Evolutionary conservation across 2,888 invertebrate species (phyloP).

Genomic region (Limnephilus rhombicus): DNA sequence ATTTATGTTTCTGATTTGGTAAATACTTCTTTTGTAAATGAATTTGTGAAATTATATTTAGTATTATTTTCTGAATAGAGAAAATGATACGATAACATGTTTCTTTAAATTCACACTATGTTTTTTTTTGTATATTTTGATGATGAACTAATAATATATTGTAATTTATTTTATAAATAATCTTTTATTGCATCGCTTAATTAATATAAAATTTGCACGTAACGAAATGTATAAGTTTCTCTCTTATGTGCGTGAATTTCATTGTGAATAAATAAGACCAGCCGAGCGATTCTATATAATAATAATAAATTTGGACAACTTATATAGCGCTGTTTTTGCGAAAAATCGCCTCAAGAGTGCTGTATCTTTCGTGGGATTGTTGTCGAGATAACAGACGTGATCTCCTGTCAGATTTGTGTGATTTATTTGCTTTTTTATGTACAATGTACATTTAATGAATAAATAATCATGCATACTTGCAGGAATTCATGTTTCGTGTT

Average conservation of each 20-base stretch:
- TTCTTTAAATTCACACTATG: not conserved
- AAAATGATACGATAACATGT: not conserved
- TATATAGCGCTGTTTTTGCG: too few relatives aligned
- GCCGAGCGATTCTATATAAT: too few relatives aligned
- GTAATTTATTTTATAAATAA: not conserved
- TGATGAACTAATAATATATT: not conserved
- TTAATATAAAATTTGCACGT: not conserved
- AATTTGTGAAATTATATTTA: not conserved
- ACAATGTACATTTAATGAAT: too few relatives aligned
- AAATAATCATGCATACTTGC: too few relatives aligned
- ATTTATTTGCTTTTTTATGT: too few relatives aligned
- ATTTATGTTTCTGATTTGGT: not conserved
- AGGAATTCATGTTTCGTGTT: too few relatives aligned
- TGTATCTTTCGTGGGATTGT: too few relatives aligned
- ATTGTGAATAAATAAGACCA: not conserved
- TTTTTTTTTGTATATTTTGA: not conserved
- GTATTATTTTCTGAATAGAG: not conserved
- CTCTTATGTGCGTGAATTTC: not conserved
- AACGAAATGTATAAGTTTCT: not conserved
- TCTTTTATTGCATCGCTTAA: not conserved
- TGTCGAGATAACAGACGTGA: too few relatives aligned
- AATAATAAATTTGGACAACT: too few relatives aligned
- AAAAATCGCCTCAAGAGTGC: too few relatives aligned
- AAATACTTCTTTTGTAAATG: not conserved
- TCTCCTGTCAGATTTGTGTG: too few relatives aligned